Base-by-base conservation (phyloP, 2,113 vertebrate genomes). In the Turdus rufiventris region DNA sequence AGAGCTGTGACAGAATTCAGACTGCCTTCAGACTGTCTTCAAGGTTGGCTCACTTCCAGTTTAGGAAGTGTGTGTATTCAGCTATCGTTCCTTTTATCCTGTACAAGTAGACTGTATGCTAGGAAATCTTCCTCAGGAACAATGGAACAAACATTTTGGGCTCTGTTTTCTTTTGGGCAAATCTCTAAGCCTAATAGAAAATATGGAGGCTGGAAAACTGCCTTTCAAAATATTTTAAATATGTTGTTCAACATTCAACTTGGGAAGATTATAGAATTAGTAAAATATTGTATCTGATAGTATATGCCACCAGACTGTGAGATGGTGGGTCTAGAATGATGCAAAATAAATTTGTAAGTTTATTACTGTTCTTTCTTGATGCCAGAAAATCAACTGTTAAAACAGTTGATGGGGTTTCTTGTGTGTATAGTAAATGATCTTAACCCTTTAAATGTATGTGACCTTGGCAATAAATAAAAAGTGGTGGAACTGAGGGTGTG, bases 21-120 rank as follows among this genome's bases (percentile, higher is more conserved):
- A 23, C 48, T 57, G 43, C 36, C 2, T 0, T 5, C 12, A 33
- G 38, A 61, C 13, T 14, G 2, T 43, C 45, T 72, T 86, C 25
- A 33, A 29, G 6, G 6, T 7, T 93, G 21, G 15, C 28, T 72
- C 24, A 5, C 15, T 40, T 74, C 14, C 20, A 10, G 28, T 68
- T 81, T 72, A 56, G 40, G 38, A 84, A 45, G 10, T 5, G 1
- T 23, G 8, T 54, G 8, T 38, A 7, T 40, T 71, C 38, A 65
- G 57, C n/a, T 85, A 1, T 25, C 19, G 16, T 42, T 78, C 7
- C 19, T 70, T 74, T 81, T 45, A 43, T 80, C 40, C 12, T 38
- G 4, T 38, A 21, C 0, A 0, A 54, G 23, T 50, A 57, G 40
- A 48, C 24, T 31, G 5, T 28, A 17, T 45, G n/a, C 14, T 70